Evolutionary conservation across 2,113 vertebrate genomes (phyloP), one percentile per base, ranked within the genome.

Genomic region (Cyprinodon brontotheroides): DNA sequence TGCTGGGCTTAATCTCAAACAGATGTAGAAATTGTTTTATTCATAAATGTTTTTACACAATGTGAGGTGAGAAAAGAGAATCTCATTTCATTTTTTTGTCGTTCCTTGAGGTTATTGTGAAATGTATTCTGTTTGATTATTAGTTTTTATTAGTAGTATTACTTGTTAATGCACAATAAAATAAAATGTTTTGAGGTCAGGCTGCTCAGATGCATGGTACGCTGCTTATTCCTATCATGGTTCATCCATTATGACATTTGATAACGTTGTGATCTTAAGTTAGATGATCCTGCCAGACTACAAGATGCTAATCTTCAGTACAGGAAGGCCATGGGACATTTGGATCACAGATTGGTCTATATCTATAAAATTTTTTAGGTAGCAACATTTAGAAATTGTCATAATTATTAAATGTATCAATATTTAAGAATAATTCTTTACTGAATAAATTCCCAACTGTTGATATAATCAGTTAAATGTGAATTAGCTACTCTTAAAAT

Each of bases 1-100:
- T 69, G 86, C 81, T 71, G 47, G 75, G 64, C 70, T 74, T 81
- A 70, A 85, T 83, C 79, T 84, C 66, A 79, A 77, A 70, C 50
- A 79, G 50, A 62, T 74, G 61, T 68, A 81, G 74, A 38, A 48
- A 68, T 68, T 41, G 66, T 5, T 75, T 53, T 67, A 40, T 77
- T 65, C 11, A 70, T 14, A 57, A 65, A 20, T 48, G 1, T 68
- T 38, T 37, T 73, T 77, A 66, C 29, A 75, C 47, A 66, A 65
- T 57, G 36, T 61, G 9, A 4, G 39, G 3, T 11, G 47, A 70
- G 74, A 4, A 43, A 36, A 53, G 3, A 36, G 20, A 17, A 65
- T 11, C 12, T 29, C 4, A 36, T 47, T 37, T 50, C 8, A 57
- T 57, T 7, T 40, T 29, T 4, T 77, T 13, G 15, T 29, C 9